Base-by-base conservation (phyloP, 1,140 invertebrate species). In the Pogonognathellus flavescens region DNA sequence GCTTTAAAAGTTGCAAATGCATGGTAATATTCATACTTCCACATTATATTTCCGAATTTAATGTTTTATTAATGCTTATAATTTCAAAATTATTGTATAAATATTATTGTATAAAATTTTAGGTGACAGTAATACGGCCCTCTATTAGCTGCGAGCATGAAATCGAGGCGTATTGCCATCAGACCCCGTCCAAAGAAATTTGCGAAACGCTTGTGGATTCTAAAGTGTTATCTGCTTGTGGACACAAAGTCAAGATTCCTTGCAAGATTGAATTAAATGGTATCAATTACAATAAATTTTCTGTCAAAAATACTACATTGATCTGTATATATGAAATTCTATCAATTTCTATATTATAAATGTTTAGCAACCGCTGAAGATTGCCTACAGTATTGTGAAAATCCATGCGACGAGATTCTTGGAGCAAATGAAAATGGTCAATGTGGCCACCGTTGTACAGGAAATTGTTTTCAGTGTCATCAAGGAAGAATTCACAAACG, bases 401-500 rank as follows among this genome's bases (percentile, higher is more conserved):
- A 85, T 80, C 86, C 66, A 16, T 72, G 66, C 7, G 41, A 72
- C 25, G 66, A 72, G 41, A 3, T 11, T 49, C 41, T 72, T 7
- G 25, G 41, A n/a, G n/a, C n/a, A 13, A 25, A 72, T 10, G 14
- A 41, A 3, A 41, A 41, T 1, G 31, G 6, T 41, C 31, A 41
- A 1, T 82, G 80, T 41, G 80, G 25, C 10, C 88, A 89, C 49
- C 0, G 13, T 11, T 89, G 88, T 53, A 62, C 80, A 72, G 93
- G 94, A 80, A 91, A 90, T 3, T 94, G 94, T 90, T 91, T 92
- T 7, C 52, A 88, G 52, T 95, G 94, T 88, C 89, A 88, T 10
- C 92, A 93, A 89, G 93, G 93, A 20, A 91, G 94, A 25, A 90
- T 95, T 80, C 94, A 95, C 90, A 88, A 62, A 83, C 89, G 89